Base-by-base conservation (phyloP, 2,888 invertebrate genomes). In the Cryptocephalus moraei region DNA sequence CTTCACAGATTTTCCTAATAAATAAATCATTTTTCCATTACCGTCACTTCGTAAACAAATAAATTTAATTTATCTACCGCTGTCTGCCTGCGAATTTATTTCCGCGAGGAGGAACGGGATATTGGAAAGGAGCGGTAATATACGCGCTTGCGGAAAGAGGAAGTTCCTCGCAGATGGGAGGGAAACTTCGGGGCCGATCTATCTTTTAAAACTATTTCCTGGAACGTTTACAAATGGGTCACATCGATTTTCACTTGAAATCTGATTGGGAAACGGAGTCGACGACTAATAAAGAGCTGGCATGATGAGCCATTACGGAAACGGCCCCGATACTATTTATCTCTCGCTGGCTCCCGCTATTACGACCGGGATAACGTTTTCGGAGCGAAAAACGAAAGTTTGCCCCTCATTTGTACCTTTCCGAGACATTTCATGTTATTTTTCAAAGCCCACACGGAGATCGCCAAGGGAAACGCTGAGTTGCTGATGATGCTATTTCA, bases 21-120 rank as follows among this genome's bases (percentile, higher is more conserved):
- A 3, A 41, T 45, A 11, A 40, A 41, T 45, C 45, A 41, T 45
- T 45, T 45, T 32, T 34, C 34, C 33, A 40, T 41, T 41, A 41
- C 33, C 22, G 34, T 41, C 33, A 11, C 11, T 40, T 34, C 41
- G 45, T 45, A 45, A 45, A 45, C 45, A 45, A 45, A 45, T 45
- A 45, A 45, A 45, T 45, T 41, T 41, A 45, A 41, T 33, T 41
- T 33, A 45, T 41, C 45, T 41, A 41, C 34, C 45, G 41, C 41
- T 45, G 34, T 11, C 41, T 9, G 33, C 13, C 41, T 11, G 3
- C 13, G 14, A 41, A 45, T 45, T 45, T 22, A 45, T 45, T 36
- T 41, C 14, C 22, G 11, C 34, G 41, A 41, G 22, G 11, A 9
- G 14, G 36, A 32, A 33, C 33, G 34, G 32, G 45, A 45, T 45